Conservation (phyloP, 2,113 vertebrate species). For the Toxostoma redivivum region DNA sequence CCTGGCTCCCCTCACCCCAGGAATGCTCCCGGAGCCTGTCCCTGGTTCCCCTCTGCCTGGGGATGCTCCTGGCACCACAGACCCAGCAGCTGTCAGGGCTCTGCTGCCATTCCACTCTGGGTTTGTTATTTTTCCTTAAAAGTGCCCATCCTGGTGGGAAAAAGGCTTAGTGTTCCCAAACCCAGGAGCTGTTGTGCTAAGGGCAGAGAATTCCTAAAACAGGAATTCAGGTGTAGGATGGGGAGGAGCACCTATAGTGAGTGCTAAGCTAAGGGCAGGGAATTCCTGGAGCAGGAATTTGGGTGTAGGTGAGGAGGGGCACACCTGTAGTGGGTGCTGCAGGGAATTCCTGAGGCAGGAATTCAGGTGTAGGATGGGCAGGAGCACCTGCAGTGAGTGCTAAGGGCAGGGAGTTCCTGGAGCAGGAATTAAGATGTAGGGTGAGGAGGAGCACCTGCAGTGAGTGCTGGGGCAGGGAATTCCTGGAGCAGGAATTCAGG, state of each 20-base stretch:
- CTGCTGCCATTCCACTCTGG: not conserved
- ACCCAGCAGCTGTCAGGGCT: not conserved
- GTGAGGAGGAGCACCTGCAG: not conserved
- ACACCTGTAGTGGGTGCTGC: not conserved
- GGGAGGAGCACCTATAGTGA: not conserved
- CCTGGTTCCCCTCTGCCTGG: not conserved
- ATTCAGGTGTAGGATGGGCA: not conserved
- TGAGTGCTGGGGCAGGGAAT: not conserved
- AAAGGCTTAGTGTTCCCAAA: not conserved
- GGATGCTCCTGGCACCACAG: not conserved
- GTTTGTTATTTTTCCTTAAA: not conserved
- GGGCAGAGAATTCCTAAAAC: not conserved
- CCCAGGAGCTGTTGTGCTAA: not conserved
- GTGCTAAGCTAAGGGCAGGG: not conserved
- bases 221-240: not conserved
- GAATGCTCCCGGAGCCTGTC: not conserved
- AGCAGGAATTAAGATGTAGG: not conserved
- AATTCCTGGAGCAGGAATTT: not conserved
- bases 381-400: not conserved
- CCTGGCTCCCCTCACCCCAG: not conserved
- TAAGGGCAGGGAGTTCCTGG: not conserved
- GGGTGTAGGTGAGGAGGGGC: not conserved
- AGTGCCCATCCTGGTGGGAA: not conserved
- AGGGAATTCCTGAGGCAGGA: too few species aligned
- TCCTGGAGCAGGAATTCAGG: not conserved